These are phyloP conservation scores for Sebastes umbrosus DNA, from an alignment of 2,797 vertebrate genomes.

Conservation along the genomic window DNA sequence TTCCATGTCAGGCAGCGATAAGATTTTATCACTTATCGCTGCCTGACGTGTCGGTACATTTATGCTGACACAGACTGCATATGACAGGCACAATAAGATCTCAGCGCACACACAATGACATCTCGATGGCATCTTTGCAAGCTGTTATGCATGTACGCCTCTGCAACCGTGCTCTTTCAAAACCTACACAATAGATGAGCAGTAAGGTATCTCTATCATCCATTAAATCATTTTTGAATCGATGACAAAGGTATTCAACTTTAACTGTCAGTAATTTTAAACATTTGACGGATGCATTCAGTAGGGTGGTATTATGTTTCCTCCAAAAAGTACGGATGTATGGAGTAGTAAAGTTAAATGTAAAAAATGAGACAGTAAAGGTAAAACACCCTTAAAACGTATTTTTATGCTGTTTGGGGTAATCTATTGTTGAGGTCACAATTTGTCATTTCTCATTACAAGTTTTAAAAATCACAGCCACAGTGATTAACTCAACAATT, in stretches of 20 bases:
- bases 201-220: neutral
- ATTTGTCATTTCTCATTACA: neutral
- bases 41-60: neutral
- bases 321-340: neutral
- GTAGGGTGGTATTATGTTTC: neutral
- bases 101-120: neutral
- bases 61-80: neutral
- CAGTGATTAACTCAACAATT: neutral
- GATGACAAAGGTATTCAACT: neutral
- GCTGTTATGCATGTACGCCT: neutral
- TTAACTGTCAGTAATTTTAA: neutral
- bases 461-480: neutral
- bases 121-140: neutral
- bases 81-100: neutral
- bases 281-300: neutral
- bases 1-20: neutral
- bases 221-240: neutral
- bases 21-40: slow-evolving; percentile 1
- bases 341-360: neutral
- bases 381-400: neutral
- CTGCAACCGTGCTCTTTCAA: neutral
- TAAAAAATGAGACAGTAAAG: neutral
- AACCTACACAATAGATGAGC: neutral
- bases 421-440: neutral
- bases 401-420: neutral